phyloP scores from a whole-genome alignment of 1,140 invertebrate genomes.

The Choristoneura fumiferana region DNA sequence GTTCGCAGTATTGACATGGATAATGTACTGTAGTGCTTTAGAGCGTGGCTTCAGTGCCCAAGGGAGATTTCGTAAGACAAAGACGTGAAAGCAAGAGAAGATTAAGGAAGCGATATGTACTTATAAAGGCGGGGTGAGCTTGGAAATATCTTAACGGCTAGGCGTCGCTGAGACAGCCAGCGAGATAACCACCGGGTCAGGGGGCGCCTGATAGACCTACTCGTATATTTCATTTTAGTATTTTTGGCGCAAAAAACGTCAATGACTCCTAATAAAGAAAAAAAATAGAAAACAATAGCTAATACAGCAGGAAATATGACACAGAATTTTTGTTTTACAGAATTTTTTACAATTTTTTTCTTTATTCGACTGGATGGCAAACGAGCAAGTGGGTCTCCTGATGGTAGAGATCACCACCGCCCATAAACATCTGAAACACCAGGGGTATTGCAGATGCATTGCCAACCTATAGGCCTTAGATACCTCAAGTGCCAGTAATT shows the following conservation, averaged over 20 bases:
- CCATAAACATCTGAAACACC: too few species aligned
- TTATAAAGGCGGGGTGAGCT: conserved; percentile 40
- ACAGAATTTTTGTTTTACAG: background rate
- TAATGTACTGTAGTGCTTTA: conserved; percentile 56
- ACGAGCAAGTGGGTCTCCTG: too few species aligned
- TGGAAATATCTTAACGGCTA: conserved; percentile 39
- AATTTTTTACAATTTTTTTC: too few species aligned
- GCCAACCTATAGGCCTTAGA: too few species aligned
- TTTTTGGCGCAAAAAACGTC: background rate
- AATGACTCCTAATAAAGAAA: background rate
- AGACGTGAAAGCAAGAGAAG: conserved; percentile 47
- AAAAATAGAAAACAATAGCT: background rate
- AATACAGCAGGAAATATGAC: background rate
- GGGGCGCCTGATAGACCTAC: background rate
- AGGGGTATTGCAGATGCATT: too few species aligned
- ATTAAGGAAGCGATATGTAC: conserved; percentile 55
- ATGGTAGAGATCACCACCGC: too few species aligned
- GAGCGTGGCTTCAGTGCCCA: conserved; percentile 36
- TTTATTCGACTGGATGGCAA: too few species aligned
- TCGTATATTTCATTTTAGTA: background rate
- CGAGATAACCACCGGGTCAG: conserved; percentile 26
- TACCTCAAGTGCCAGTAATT: too few species aligned
- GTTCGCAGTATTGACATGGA: conserved; percentile 62
- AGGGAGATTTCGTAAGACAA: conserved; percentile 60
- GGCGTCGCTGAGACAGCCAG: conserved; percentile 26